These are phyloP conservation scores for Drosophila pseudotakahashii DNA, from an alignment of 2,888 invertebrate genomes.

Conservation along the genomic window DNA sequence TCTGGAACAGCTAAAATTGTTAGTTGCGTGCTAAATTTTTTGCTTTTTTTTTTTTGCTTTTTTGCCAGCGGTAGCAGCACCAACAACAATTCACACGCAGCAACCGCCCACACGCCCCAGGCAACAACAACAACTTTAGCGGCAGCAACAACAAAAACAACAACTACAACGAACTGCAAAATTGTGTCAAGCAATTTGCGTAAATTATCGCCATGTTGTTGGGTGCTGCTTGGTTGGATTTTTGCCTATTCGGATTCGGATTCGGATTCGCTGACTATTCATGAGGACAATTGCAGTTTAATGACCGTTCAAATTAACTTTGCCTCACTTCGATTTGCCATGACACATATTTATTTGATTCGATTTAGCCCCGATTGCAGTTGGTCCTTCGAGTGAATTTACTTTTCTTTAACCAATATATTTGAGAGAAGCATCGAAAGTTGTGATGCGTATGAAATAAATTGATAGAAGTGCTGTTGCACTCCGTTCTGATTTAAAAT, in stretches of 20 bases:
- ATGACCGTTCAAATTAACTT: conserved; percentile 53
- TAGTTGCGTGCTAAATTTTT: conserved; percentile 77
- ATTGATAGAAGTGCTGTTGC: not conserved
- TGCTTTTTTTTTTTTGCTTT: conserved; percentile 30
- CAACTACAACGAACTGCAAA: conserved; percentile 28
- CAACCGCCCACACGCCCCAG: conserved; percentile 44
- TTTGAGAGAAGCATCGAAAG: not conserved
- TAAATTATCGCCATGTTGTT: conserved; percentile 67
- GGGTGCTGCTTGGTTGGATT: conserved; percentile 23
- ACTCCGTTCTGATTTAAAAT: too few species aligned
- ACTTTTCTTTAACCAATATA: too few species aligned
- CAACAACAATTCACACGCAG: conserved; percentile 35
- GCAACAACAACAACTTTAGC: conserved; percentile 29
- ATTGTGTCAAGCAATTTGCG: conserved; percentile 81
- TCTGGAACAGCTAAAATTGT: conserved; percentile 78
- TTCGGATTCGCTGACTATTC: conserved; percentile 26
- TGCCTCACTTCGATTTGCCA: conserved; percentile 43
- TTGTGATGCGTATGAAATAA: not conserved
- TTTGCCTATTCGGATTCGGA: conserved; percentile 24
- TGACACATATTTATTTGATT: conserved; percentile 26
- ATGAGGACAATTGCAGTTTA: conserved; percentile 67
- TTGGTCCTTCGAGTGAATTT: not conserved
- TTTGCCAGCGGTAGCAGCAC: conserved; percentile 39
- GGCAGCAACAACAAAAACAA: conserved; percentile 7
- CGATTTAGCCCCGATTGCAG: conserved; percentile 11